Conservation (phyloP, 2,888 invertebrate genomes). For the Athalia circularis region DNA sequence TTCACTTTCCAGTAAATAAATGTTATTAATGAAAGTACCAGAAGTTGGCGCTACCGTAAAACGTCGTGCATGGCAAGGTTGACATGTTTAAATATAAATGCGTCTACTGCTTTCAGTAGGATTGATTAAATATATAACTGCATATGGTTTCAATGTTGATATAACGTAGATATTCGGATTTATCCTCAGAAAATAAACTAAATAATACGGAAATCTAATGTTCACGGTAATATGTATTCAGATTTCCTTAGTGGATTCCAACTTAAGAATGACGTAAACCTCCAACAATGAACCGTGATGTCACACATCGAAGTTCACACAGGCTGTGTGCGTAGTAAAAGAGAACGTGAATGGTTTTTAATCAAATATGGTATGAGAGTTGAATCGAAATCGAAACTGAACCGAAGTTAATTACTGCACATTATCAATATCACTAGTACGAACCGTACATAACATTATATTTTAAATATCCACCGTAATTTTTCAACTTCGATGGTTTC, state of each 20-base stretch:
- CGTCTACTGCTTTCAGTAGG: constrained; percentile 18
- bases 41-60: constrained; percentile 61
- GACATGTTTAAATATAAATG: constrained; percentile 55
- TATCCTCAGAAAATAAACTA: constrained; percentile 20
- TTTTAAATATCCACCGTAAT: constrained; percentile 6
- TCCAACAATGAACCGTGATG: constrained; percentile 74
- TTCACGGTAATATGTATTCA: constrained; percentile 42
- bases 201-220: constrained; percentile 33
- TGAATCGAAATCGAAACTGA: constrained; percentile 51
- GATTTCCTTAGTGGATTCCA: constrained; percentile 48
- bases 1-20: constrained; percentile 44
- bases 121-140: not conserved
- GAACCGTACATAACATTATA: not conserved
- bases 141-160: not conserved
- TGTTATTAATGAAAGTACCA: constrained; percentile 56
- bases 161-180: constrained; percentile 6
- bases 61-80: constrained; percentile 55
- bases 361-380: constrained; percentile 64
- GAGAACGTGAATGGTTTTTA: constrained; percentile 52
- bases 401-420: not conserved
- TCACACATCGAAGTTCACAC: constrained; percentile 66
- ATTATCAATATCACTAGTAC: no score
- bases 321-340: constrained; percentile 49
- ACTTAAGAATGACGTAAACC: constrained; percentile 73
- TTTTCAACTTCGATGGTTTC: not conserved